phyloP scores from a whole-genome alignment of 1,140 invertebrate species.

The Antheraea pernyi region DNA sequence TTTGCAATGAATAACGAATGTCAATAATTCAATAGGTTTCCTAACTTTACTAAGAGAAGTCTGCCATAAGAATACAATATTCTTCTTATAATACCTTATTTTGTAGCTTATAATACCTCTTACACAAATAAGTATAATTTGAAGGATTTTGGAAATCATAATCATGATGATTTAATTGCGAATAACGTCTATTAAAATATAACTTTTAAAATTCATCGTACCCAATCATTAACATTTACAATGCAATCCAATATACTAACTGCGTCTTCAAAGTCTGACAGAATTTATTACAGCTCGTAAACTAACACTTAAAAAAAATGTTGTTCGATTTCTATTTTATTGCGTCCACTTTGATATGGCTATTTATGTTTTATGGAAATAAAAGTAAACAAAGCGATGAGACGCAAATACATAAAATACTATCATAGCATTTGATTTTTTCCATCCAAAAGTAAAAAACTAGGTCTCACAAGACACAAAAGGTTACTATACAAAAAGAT shows the following conservation, averaged over 20 bases:
- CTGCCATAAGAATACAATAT: neutral
- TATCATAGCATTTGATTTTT: neutral
- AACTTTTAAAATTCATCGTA: too few relatives aligned
- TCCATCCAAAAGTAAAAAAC: neutral
- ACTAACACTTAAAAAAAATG: neutral
- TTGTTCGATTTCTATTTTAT: neutral
- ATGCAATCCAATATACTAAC: too few relatives aligned
- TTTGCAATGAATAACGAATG: neutral
- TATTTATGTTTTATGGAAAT: neutral
- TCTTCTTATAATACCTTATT: neutral
- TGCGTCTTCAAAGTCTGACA: too few relatives aligned
- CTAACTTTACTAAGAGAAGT: neutral
- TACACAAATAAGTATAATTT: too few relatives aligned
- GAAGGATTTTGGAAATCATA: too few relatives aligned
- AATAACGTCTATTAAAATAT: too few relatives aligned
- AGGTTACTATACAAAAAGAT: constrained; percentile 16
- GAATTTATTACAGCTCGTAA: neutral
- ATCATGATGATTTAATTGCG: too few relatives aligned
- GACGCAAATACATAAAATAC: neutral
- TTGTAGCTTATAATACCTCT: too few relatives aligned
- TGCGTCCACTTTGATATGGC: neutral
- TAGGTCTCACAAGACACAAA: constrained; percentile 8
- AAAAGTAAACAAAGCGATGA: neutral
- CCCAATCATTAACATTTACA: too few relatives aligned
- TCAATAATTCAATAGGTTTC: neutral